Percentiles rank a stretch among this genome's conserved stretches.
Evolutionary conservation across 2,888 invertebrate species (phyloP).

Genomic region (Hypomecis atomaria): DNA sequence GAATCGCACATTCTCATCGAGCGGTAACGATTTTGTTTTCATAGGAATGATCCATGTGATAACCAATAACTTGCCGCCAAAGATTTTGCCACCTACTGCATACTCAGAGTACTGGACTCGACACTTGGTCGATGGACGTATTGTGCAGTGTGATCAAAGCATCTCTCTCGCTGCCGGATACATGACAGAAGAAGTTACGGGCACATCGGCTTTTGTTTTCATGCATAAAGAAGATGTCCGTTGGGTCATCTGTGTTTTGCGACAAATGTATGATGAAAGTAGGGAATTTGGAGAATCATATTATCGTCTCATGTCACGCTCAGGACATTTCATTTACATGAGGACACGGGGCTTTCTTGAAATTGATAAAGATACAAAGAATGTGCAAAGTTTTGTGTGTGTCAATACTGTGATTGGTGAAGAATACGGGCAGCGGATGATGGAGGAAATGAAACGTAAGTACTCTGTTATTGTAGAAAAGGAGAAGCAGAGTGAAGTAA

Average conservation of each 20-base stretch:
- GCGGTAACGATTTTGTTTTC: conserved; percentile 87
- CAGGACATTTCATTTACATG: conserved; percentile 93
- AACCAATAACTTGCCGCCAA: conserved; percentile 82
- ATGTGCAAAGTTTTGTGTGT: conserved; percentile 94
- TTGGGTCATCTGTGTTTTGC: conserved; percentile 94
- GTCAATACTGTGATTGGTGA: conserved; percentile 91
- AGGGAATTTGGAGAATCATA: conserved; percentile 94
- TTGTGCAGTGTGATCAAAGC: conserved; percentile 95
- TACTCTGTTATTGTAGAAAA: conserved; percentile 89
- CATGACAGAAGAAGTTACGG: conserved; percentile 94
- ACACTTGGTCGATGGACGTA: conserved; percentile 94
- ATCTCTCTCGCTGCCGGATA: conserved; percentile 95
- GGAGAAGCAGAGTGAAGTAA: conserved; percentile 68
- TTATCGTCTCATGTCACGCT: conserved; percentile 91
- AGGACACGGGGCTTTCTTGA: conserved; percentile 93
- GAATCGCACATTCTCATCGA: conserved; percentile 80
- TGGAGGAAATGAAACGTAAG: conserved; percentile 91
- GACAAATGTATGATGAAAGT: conserved; percentile 95
- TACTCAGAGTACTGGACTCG: conserved; percentile 95
- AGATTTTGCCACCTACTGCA: conserved; percentile 84
- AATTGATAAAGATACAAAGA: conserved; percentile 90
- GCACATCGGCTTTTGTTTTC: conserved; percentile 94
- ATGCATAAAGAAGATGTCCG: conserved; percentile 96
- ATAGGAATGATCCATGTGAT: conserved; percentile 90
- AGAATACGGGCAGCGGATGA: conserved; percentile 89